These are phyloP conservation scores for Papilio machaon DNA, from an alignment of 1,140 invertebrate species.

Conservation along the genomic window DNA sequence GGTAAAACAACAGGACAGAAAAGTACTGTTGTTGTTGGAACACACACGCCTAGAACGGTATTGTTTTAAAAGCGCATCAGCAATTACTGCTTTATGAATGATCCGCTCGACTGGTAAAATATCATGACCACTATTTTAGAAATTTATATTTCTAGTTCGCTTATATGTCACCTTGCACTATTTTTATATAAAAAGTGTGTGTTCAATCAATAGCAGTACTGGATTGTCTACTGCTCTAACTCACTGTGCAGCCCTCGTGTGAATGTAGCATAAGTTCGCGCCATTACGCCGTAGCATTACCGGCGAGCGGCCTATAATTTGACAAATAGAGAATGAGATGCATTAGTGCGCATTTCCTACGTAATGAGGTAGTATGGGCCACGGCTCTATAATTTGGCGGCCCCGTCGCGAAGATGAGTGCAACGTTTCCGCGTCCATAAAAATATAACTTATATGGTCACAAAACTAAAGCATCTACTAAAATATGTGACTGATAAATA, in stretches of 20 bases:
- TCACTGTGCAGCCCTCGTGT: background rate
- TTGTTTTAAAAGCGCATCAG: too few relatives aligned
- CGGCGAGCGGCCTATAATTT: slow-evolving; percentile 73
- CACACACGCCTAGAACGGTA: too few relatives aligned
- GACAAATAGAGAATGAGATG: slow-evolving; percentile 80
- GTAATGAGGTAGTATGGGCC: slow-evolving; percentile 67
- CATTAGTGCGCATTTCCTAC: slow-evolving; percentile 76
- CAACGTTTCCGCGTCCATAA: slow-evolving; percentile 43
- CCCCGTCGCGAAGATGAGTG: slow-evolving; percentile 61
- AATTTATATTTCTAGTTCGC: too few relatives aligned
- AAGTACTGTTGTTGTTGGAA: too few relatives aligned
- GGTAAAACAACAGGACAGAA: too few relatives aligned
- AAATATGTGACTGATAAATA: background rate
- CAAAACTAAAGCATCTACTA: background rate
- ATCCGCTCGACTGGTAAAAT: too few relatives aligned
- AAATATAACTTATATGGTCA: background rate
- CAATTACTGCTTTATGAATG: too few relatives aligned
- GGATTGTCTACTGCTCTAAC: background rate
- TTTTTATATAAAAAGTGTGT: background rate
- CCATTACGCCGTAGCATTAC: slow-evolving; percentile 71
- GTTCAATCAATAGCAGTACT: background rate
- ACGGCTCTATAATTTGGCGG: slow-evolving; percentile 73
- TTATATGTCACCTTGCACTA: too few relatives aligned
- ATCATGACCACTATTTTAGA: too few relatives aligned
- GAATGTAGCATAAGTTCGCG: slow-evolving; percentile 60